A percentile compares a stretch with the other conserved stretches of the same genome.
Conservation (phyloP, 2,113 vertebrate species). For the Motacilla tschutschensis region DNA sequence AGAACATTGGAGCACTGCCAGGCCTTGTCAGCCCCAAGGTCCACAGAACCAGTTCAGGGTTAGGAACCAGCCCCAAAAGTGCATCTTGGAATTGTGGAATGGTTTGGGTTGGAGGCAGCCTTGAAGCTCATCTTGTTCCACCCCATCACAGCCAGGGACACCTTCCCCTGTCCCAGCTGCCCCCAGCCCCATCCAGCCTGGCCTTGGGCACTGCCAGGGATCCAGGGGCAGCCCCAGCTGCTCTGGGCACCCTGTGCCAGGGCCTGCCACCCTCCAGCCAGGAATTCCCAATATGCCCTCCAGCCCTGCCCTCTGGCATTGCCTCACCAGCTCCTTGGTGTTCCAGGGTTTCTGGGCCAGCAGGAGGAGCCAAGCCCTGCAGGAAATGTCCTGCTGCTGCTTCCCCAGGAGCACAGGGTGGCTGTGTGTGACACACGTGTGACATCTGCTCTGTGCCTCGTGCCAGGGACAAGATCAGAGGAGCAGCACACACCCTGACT, state of each 20-base stretch:
- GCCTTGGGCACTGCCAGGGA: not conserved
- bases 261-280: not conserved
- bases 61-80: not conserved
- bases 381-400: not conserved
- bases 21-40: not conserved
- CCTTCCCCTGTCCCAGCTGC: rapidly evolving
- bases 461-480: not conserved
- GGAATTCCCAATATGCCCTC: not conserved
- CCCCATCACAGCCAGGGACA: not conserved
- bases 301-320: rapidly evolving
- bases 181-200: not conserved
- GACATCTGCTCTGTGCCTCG: not conserved
- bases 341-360: not conserved
- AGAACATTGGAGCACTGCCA: not conserved
- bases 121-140: not conserved
- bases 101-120: not conserved
- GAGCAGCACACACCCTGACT: not conserved
- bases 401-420: rapidly evolving
- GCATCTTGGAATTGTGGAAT: not conserved
- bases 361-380: not conserved
- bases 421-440: rapidly evolving
- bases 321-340: not conserved
- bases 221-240: not conserved
- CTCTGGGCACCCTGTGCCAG: not conserved
- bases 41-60: not conserved